Base-by-base conservation (phyloP, 2,113 vertebrate species). In the Larimichthys polyactis region DNA sequence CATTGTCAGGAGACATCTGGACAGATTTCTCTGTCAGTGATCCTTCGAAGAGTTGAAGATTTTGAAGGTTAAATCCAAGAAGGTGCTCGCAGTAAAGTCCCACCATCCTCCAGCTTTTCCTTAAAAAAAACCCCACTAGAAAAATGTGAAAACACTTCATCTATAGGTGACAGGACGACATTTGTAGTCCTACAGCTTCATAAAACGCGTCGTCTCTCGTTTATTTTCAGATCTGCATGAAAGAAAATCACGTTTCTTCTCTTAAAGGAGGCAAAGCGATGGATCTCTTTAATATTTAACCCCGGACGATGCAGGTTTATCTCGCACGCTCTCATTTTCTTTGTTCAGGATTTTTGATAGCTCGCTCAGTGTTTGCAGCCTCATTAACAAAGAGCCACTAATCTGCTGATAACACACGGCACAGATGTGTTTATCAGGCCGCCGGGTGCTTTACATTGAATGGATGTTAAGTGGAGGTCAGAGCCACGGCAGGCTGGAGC, bases 331-430 rank as follows among this genome's bases (percentile, higher is more conserved):
- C 36, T 89, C 48, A 17, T 19, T 24, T 36, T 64, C 83, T 75
- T 86, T 89, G 84, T 84, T 84, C 74, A 19, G 66, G 77, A 69
- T 52, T 83, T 81, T 27, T 49, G 49, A 46, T 71, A 32, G 71
- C 71, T 74, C 19, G 9, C 72, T 65, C 8, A 2, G 69, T 78
- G 71, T 86, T 81, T 89, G 80, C 57, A 17, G 55, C 79, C 43
- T 75, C 75, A 14, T 80, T 65, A 80, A 77, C 82, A 87, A 82
- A 79, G 68, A 77, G 83, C 67, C 76, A 9, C 76, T 89, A 80
- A 89, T 89, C 80, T 86, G 69, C 79, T 80, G 85, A 87, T 90
- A 79, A 79, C 85, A 63, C 63, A 65, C 75, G 69, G 67, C 76
- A 60, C 79, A 79, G 79, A 85, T 78, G 78, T 83, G 85, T 75